A percentile compares a stretch with the other conserved stretches of the same genome.
phyloP scores from a whole-genome alignment of 2,797 vertebrate genomes.

The Cheirogaleus major region DNA sequence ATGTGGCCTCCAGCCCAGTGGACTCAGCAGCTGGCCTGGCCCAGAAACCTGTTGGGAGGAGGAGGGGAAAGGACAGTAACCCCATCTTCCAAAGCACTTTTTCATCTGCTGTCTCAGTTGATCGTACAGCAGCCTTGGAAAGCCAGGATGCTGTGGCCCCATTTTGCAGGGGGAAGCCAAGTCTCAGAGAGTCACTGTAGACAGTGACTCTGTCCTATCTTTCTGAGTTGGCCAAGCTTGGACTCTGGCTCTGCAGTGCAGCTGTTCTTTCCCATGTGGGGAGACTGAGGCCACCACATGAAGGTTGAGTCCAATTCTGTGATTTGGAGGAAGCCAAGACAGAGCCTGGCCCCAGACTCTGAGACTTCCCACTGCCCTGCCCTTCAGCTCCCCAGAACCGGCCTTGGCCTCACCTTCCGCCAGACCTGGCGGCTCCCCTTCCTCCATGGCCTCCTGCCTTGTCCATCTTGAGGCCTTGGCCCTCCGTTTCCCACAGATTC shows the following conservation, averaged over 20 bases:
- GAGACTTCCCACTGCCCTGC: neutral
- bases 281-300: neutral
- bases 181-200: neutral
- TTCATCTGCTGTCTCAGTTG: neutral
- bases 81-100: constrained; percentile 3
- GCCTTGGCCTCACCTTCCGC: constrained; percentile 58
- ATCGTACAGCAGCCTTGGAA: neutral
- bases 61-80: neutral
- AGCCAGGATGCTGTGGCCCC: neutral
- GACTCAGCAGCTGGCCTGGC: constrained; percentile 63
- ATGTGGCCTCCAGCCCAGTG: constrained; percentile 52
- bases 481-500: neutral
- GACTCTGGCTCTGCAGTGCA: neutral
- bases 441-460: constrained; percentile 58
- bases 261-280: neutral
- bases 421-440: neutral
- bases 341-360: neutral
- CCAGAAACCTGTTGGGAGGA: constrained; percentile 11
- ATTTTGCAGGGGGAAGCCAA: neutral
- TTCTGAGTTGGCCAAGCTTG: neutral
- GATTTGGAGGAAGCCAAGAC: neutral
- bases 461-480: constrained; percentile 51
- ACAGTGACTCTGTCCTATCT: neutral
- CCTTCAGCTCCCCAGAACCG: neutral
- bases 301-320: neutral